A percentile compares a stretch with the other conserved stretches of the same genome.
phyloP scores from a whole-genome alignment of 2,888 invertebrate genomes.

The Antheraea assamensis region DNA sequence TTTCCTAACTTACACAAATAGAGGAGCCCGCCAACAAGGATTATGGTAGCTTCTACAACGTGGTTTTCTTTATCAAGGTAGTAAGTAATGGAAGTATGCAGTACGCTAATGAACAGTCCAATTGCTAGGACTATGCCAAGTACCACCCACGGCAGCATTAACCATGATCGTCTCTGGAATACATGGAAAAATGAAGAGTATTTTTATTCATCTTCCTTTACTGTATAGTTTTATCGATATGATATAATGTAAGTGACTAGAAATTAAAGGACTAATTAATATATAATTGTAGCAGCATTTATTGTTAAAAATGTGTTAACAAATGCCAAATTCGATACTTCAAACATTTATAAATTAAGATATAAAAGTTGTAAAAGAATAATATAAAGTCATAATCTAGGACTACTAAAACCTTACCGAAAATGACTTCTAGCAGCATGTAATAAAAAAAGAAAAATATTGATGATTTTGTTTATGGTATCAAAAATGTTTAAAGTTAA shows the following conservation, averaged over 20 bases:
- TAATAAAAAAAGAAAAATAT: conserved; percentile 25
- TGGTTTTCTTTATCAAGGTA: conserved; percentile 83
- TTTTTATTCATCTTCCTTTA: too few species aligned
- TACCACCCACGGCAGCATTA: conserved; percentile 93
- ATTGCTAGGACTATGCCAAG: conserved; percentile 90
- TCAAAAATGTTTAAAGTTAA: background rate
- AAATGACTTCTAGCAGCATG: conserved; percentile 52
- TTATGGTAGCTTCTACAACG: conserved; percentile 57
- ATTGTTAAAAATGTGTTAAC: background rate
- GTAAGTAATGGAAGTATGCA: conserved; percentile 89
- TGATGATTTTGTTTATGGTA: background rate
- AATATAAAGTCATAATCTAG: background rate
- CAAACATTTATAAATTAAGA: background rate
- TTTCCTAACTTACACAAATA: conserved; percentile 64
- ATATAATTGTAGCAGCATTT: background rate
- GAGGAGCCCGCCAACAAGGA: conserved; percentile 70
- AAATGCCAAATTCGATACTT: background rate
- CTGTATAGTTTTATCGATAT: background rate
- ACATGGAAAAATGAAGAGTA: background rate
- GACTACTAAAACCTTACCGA: conserved; percentile 57
- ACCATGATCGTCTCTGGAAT: conserved; percentile 88
- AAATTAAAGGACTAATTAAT: background rate
- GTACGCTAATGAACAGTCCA: conserved; percentile 88
- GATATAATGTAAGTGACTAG: background rate
- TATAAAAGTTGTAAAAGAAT: background rate